Base-by-base conservation (phyloP, 2,888 invertebrate genomes). In the Dasysyrphus tricinctus region DNA sequence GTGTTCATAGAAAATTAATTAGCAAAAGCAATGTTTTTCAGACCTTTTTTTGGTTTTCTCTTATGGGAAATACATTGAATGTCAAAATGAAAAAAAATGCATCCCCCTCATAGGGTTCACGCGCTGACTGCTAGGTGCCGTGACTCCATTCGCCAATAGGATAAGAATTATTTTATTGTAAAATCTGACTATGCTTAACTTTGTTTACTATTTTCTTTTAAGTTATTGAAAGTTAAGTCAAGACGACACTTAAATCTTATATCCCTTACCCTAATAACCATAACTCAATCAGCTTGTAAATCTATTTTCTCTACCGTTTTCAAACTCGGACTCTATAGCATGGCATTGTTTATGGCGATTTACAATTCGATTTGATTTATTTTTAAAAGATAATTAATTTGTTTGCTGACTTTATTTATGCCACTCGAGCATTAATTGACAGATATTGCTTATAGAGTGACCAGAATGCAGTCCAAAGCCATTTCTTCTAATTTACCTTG, bases 321-420 rank as follows among this genome's bases (percentile, higher is more conserved):
- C 47, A 76, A 83, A 61, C 49, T 69, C 42, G 14, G 44, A 73
- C 77, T 42, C 39, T 16, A n/a, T n/a, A n/a, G 56, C 24, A 3
- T n/a, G 49, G 77, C 85, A 88, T 88, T 85, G 82, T 88, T 88
- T 88, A 88, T 88, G 85, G 85, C 73, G 73, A 88, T 88, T 67
- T 83, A 67, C 88, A 88, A 88, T 80, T 88, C 86, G 76, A 88
- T 88, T 88, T 88, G 88, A 88, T 88, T 88, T 88, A 88, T 88
- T 74, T 77, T 81, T 75, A 49, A 67, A 24, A 54, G 78, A 78
- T 88, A 88, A 88, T 88, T 88, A 88, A 88, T 88, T 88, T 88
- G 88, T 88, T 88, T 88, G 72, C 76, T 78, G 73, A 78, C 59
- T 73, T 88, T 83, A 88, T 88, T 88, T 88, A 88, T 88, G 80